These are phyloP conservation scores for Conops quadrifasciatus DNA, from an alignment of 2,888 invertebrate species.

Conservation along the genomic window DNA sequence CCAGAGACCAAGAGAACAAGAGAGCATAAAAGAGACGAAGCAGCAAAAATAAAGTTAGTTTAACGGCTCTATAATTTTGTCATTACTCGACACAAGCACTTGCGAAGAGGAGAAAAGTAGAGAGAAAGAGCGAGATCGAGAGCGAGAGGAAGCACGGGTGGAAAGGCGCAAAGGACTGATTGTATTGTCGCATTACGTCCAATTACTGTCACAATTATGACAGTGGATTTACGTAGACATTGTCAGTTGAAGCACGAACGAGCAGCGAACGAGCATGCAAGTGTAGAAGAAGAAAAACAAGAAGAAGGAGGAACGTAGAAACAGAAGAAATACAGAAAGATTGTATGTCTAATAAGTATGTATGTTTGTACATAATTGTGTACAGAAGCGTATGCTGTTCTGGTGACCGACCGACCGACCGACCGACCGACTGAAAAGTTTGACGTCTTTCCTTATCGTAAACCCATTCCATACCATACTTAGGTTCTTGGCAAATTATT, in stretches of 20 bases:
- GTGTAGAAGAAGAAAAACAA: constrained; percentile 12
- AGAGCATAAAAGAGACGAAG: constrained; percentile 41
- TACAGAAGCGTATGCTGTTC: constrained; percentile 5
- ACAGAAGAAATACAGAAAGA: constrained; percentile 29
- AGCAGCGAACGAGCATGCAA: constrained; percentile 8
- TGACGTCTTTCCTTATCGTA: not conserved
- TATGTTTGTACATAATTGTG: not conserved
- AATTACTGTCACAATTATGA: constrained; percentile 64
- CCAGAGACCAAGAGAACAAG: constrained; percentile 42
- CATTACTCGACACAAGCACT: constrained; percentile 54
- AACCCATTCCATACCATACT: no score
- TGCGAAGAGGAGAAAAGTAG: not conserved
- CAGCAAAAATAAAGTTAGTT: constrained; percentile 39
- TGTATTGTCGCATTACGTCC: constrained; percentile 62
- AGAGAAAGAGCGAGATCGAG: not conserved
- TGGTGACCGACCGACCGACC: not conserved
- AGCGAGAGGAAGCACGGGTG: constrained; percentile 29
- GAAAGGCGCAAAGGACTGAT: constrained; percentile 40
- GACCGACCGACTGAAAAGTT: not conserved
- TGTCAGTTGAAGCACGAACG: constrained; percentile 49
- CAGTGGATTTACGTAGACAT: constrained; percentile 52
- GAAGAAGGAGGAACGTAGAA: not conserved
- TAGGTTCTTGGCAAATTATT: no score
- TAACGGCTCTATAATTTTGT: constrained; percentile 57
- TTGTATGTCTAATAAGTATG: constrained; percentile 21